Conservation (phyloP, 2,797 vertebrate species). For the Chaetophractus vellerosus region DNA sequence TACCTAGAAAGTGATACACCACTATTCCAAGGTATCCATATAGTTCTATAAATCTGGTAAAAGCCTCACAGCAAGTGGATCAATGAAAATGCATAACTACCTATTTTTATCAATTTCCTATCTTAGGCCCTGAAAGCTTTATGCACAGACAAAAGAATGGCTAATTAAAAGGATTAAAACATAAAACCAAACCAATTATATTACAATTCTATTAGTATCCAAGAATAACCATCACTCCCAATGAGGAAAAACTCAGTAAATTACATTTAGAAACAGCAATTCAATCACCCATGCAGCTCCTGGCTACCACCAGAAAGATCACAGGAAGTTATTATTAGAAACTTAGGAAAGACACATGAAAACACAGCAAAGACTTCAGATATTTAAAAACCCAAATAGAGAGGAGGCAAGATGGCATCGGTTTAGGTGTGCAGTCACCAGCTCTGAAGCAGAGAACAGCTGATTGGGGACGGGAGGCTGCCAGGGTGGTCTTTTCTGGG, state of each 20-base stretch:
- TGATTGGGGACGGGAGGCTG: no score
- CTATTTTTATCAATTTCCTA: background rate
- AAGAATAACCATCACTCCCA: slow-evolving; percentile 47
- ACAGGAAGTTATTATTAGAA: slow-evolving; percentile 82
- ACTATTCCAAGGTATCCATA: background rate
- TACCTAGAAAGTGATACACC: slow-evolving; percentile 11
- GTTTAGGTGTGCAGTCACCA: slow-evolving; percentile 75
- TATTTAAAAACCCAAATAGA: slow-evolving; percentile 76
- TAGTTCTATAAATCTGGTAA: slow-evolving; percentile 47
- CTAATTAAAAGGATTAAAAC: slow-evolving; percentile 50
- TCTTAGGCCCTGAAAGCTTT: background rate
- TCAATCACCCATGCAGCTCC: slow-evolving; percentile 5
- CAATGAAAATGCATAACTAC: background rate
- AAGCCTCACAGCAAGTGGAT: slow-evolving; percentile 42
- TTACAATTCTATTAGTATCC: slow-evolving; percentile 18
- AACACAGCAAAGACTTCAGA: slow-evolving; percentile 67
- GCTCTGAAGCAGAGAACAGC: no score
- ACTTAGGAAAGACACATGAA: slow-evolving; percentile 73
- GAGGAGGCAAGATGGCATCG: no score
- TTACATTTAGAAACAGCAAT: slow-evolving; percentile 68
- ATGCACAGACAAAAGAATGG: background rate
- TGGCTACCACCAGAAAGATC: slow-evolving; percentile 73
- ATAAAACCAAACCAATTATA: slow-evolving; percentile 64
- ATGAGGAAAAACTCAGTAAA: slow-evolving; percentile 69
- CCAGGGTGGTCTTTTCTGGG: no score